Evolutionary conservation across 2,888 invertebrate species (phyloP), one percentile per base, ranked within the genome.

Genomic region (Caenorhabditis sulstoni): DNA sequence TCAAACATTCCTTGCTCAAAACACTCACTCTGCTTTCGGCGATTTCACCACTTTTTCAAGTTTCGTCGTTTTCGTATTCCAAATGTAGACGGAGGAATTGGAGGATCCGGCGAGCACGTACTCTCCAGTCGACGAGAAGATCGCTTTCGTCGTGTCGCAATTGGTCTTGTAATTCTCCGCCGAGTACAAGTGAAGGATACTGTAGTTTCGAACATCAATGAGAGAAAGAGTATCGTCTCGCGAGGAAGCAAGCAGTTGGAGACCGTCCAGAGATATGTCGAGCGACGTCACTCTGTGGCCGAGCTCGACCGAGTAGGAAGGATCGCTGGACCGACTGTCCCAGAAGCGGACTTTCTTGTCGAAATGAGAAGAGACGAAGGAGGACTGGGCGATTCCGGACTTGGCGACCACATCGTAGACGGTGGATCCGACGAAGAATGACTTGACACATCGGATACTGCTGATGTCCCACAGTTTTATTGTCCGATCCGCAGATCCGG

Each of bases 391-490:
- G n/a, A 29, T n/a, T 11, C 71, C 67, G 39, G 97, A 97, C 47
- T 96, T 97, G 70, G 96, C 96, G 86, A 76, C 82, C 20, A 89
- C 55, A 62, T 89, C 89, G 37, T 81, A 74, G 12, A 87, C 82
- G 1, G 83, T 86, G 8, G 88, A 88, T 8, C 86, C 88, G 18
- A 88, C 85, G 64, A 89, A 88, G 62, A 81, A 83, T 1, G 89
- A 86, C 39, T 45, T 61, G 11, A 75, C 20, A 94, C 96, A 96
- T 66, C 95, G 94, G 91, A 94, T 94, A 92, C 95, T 95, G 88
- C 95, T 93, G 58, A 98, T 93, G 92, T 99, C 99, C 98, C 98
- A 99, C 90, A 98, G 94, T 93, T 98, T 98, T 76, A 99, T 92
- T 37, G 98, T 98, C 83, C 98, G 94, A 92, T 99, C 99, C 92